These are phyloP conservation scores for Psittacula derbiana DNA, from an alignment of 2,797 vertebrate genomes.

Conservation along the genomic window DNA sequence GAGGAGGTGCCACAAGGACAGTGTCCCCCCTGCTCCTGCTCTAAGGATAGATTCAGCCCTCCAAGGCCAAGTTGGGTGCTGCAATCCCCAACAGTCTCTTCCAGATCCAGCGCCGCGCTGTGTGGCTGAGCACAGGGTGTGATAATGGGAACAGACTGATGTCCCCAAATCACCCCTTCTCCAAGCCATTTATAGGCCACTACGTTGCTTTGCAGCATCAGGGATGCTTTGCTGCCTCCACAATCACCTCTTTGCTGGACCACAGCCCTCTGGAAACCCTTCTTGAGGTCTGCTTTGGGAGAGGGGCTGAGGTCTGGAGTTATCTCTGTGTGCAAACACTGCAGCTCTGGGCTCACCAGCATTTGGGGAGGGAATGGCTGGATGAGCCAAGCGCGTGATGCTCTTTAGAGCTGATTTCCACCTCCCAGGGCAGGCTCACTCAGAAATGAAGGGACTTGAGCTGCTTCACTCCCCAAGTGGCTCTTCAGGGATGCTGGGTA, in stretches of 20 bases:
- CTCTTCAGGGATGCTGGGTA: accelerated
- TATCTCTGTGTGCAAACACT: accelerated
- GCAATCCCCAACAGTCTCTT: not conserved
- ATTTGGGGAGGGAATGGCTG: not conserved
- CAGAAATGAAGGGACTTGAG: not conserved
- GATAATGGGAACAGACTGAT: not conserved
- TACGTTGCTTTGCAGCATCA: not conserved
- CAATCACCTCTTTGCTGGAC: not conserved
- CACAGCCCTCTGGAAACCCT: not conserved
- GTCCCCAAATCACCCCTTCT: not conserved
- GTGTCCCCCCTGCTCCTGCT: not conserved
- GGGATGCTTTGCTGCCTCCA: not conserved
- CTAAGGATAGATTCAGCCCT: not conserved
- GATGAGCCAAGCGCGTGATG: accelerated
- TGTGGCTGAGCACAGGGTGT: not conserved
- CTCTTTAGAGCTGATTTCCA: not conserved
- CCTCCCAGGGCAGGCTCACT: not conserved
- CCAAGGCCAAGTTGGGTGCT: not conserved
- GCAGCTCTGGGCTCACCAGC: not conserved
- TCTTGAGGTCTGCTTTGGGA: not conserved
- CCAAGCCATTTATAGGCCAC: not conserved
- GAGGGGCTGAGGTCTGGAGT: not conserved
- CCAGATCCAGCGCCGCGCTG: accelerated
- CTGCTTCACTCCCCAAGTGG: not conserved
- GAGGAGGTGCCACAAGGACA: not conserved